phyloP scores from a whole-genome alignment of 2,888 invertebrate species.

The Therioaphis trifolii region DNA sequence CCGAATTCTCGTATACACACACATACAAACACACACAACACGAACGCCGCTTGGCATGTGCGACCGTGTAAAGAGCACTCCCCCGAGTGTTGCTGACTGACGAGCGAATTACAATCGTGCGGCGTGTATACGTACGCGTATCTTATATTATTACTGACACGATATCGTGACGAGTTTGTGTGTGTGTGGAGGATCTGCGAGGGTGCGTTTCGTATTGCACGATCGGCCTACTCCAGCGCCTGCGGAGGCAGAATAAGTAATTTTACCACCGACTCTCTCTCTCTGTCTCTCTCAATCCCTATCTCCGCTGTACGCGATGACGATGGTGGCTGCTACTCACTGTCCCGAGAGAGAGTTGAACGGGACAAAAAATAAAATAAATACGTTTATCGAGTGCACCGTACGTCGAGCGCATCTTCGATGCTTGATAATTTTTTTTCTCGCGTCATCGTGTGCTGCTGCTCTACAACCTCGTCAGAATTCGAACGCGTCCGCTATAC shows the following conservation, averaged over 20 bases:
- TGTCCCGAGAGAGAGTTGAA: background rate
- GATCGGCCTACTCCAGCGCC: background rate
- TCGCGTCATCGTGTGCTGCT: too few species aligned
- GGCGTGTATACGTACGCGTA: background rate
- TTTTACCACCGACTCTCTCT: background rate
- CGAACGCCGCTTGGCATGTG: background rate
- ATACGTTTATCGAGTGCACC: too few species aligned
- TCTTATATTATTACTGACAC: background rate
- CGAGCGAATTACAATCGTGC: constrained; percentile 44
- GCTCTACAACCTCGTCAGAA: too few species aligned
- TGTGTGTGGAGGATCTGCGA: background rate
- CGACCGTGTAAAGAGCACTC: constrained; percentile 47
- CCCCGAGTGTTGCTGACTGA: constrained; percentile 45
- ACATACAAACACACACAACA: background rate
- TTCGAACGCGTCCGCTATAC: too few species aligned
- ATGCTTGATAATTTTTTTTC: too few species aligned
- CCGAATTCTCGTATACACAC: background rate
- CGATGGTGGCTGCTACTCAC: background rate
- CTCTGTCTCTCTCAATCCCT: background rate
- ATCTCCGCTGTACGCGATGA: background rate
- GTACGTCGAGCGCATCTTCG: too few species aligned
- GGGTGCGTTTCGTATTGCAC: background rate
- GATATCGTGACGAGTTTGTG: background rate
- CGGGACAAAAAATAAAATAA: too few species aligned
- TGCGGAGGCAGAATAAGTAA: background rate